Evolutionary conservation across 2,113 vertebrate species (phyloP).

Genomic region (Nerophis ophidion): DNA sequence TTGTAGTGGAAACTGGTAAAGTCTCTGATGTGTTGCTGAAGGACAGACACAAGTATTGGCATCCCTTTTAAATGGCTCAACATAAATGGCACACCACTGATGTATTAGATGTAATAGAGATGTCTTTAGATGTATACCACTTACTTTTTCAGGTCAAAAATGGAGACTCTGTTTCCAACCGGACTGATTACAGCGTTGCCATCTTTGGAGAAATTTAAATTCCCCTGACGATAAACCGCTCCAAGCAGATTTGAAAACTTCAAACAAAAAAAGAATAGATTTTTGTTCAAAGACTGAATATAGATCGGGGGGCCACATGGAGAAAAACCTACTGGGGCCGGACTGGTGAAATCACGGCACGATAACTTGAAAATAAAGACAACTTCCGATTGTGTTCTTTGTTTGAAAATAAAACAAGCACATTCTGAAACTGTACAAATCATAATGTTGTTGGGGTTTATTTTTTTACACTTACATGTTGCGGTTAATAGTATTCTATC

Average conservation of each 20-base stretch:
- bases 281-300: background rate
- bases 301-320: background rate
- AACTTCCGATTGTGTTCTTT: too few relatives aligned
- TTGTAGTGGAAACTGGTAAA: slow-evolving; percentile 76
- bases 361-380: too few relatives aligned
- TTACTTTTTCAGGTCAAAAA: slow-evolving; percentile 93
- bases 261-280: background rate
- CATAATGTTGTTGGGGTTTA: too few relatives aligned
- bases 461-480: too few relatives aligned
- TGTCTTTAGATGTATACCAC: slow-evolving; percentile 22
- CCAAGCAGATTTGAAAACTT: slow-evolving; percentile 93
- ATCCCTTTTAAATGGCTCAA: background rate
- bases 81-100: background rate
- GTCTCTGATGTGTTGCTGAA: slow-evolving; percentile 90
- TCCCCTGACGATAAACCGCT: slow-evolving; percentile 88
- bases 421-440: too few relatives aligned
- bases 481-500: too few relatives aligned
- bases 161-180: slow-evolving; percentile 86
- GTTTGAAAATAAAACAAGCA: too few relatives aligned
- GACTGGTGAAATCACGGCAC: too few relatives aligned
- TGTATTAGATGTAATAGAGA: too few relatives aligned
- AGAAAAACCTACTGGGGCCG: too few relatives aligned
- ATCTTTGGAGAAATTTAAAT: slow-evolving; percentile 84
- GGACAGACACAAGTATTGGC: background rate
- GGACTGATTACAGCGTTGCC: slow-evolving; percentile 87